Conservation (phyloP, 2,888 invertebrate species). For the Ellobium chinense region DNA sequence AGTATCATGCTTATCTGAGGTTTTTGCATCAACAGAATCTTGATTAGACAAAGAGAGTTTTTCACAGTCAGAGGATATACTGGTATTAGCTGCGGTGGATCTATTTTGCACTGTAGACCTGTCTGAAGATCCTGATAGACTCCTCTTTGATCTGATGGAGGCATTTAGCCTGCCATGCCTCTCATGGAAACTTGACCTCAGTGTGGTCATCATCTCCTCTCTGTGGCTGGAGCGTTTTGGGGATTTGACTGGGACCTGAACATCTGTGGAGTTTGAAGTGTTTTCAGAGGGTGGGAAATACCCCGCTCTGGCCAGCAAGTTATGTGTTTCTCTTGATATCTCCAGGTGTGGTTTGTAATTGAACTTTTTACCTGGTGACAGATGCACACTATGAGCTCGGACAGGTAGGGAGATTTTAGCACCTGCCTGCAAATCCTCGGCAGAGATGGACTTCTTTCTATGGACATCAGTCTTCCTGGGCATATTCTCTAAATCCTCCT, state of each 20-base stretch:
- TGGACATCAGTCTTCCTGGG: background rate
- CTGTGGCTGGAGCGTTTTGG: constrained; percentile 44
- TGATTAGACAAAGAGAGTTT: no score
- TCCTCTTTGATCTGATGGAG: constrained; percentile 32
- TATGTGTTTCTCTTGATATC: constrained; percentile 70
- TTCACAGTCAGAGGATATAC: background rate
- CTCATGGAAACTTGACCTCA: constrained; percentile 38
- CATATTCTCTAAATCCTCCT: constrained; percentile 7
- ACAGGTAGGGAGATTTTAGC: constrained; percentile 20
- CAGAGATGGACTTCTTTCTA: constrained; percentile 47
- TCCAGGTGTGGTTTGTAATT: constrained; percentile 66
- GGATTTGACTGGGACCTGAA: constrained; percentile 50
- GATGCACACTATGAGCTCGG: constrained; percentile 61
- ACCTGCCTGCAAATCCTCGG: constrained; percentile 40
- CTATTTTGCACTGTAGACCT: no score
- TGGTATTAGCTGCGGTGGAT: background rate
- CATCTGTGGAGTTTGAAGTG: constrained; percentile 38
- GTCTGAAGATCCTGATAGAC: no score
- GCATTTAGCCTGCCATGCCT: background rate
- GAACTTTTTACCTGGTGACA: constrained; percentile 44
- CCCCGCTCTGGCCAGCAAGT: constrained; percentile 69
- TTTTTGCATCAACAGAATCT: background rate
- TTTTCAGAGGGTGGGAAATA: constrained; percentile 56
- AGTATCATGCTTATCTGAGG: background rate
- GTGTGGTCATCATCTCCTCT: constrained; percentile 31